Conservation (phyloP, 2,888 invertebrate genomes). For the Phortica okadai region DNA sequence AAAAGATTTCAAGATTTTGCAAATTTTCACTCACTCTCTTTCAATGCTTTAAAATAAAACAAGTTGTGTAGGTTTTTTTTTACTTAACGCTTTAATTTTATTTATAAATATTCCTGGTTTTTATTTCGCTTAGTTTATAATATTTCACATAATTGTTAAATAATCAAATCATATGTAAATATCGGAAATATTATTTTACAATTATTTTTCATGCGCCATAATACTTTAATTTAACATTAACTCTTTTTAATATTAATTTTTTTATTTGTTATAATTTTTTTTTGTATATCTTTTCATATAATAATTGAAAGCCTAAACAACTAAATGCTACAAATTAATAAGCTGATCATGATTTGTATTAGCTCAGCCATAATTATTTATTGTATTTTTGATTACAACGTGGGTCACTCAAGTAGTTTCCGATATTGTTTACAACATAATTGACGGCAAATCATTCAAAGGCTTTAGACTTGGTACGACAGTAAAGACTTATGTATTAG, state of each 20-base stretch:
- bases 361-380: slow-evolving; percentile 4
- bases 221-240: slow-evolving; percentile 22
- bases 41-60: background rate
- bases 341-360: slow-evolving; percentile 20
- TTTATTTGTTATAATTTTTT: background rate
- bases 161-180: background rate
- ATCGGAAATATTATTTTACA: background rate
- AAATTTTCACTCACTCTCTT: too few relatives aligned
- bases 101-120: slow-evolving; percentile 12
- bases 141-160: slow-evolving; percentile 1
- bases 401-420: background rate
- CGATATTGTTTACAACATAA: too few relatives aligned
- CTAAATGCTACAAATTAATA: slow-evolving; percentile 30
- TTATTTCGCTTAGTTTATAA: slow-evolving; percentile 1
- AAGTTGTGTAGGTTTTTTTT: background rate
- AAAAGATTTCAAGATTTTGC: background rate
- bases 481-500: too few relatives aligned
- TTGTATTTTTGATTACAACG: background rate
- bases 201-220: background rate
- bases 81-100: slow-evolving; percentile 22
- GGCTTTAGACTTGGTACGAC: too few relatives aligned
- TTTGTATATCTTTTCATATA: background rate
- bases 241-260: slow-evolving; percentile 4
- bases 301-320: slow-evolving; percentile 17
- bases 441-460: too few relatives aligned